Evolutionary conservation across 1,140 invertebrate species (phyloP), one percentile per base, ranked within the genome.

Genomic region (Thalassaphorura encarpata): DNA sequence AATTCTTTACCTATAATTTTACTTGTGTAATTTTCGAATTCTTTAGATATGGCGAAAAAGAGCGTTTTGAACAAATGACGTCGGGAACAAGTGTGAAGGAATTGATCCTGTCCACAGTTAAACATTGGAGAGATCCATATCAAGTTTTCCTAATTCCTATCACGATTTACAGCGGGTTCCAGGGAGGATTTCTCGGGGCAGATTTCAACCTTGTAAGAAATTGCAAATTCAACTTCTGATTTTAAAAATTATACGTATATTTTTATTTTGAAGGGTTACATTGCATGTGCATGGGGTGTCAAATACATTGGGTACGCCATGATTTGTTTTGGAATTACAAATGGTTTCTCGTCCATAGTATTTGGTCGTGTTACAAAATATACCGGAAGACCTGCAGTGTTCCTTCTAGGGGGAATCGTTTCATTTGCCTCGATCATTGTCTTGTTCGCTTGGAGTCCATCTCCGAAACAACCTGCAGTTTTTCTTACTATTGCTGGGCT

Each of bases 161-260:
- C 54, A 97, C 93, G 0, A 73, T 97, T 31, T 97, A 89, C 82
- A 95, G 93, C 66, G 94, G 93, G 45, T 85, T 97, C 78, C 92
- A 97, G 70, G 93, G 97, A 70, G 91, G 89, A 0, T 97, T 96
- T 73, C 88, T 96, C 56, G 84, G 87, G 13, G 90, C 89, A 42
- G 90, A 97, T 65, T 97, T 89, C 69, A 96, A 92, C 5, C 87
- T 47, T 8, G 45, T 47, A 26, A 42, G 19, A 19, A 8, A 19
- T 36, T 36, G n/a, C n/a, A n/a, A n/a, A n/a, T n/a, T n/a, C n/a
- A n/a, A n/a, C n/a, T n/a, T n/a, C n/a, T n/a, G n/a, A n/a, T n/a
- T n/a, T n/a, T n/a, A n/a, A n/a, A n/a, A n/a, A n/a, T n/a, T n/a
- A n/a, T n/a, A n/a, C n/a, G n/a, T n/a, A n/a, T n/a, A 28, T 11